These are phyloP conservation scores for Sparidentex hasta DNA, from an alignment of 2,797 vertebrate genomes.

Conservation along the genomic window DNA sequence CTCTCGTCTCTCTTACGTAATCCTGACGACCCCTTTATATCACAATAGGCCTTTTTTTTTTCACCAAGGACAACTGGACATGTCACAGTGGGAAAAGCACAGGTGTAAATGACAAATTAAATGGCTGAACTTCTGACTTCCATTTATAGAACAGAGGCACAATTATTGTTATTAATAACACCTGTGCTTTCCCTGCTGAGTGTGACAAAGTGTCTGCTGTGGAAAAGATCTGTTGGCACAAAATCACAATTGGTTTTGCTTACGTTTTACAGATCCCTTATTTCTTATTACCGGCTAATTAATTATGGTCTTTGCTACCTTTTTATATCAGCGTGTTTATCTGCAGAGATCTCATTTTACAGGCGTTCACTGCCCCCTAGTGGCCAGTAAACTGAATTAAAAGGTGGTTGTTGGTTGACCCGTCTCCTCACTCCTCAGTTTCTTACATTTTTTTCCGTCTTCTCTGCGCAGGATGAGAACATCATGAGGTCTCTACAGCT, in stretches of 20 bases:
- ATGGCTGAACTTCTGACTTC: background rate
- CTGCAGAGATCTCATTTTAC: conserved; percentile 27
- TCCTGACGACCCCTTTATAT: background rate
- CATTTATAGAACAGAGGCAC: background rate
- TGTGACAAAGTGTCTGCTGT: background rate
- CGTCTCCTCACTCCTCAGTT: conserved; percentile 28
- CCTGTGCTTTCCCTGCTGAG: background rate
- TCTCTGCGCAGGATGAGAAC: conserved; percentile 93
- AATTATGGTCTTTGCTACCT: conserved; percentile 43
- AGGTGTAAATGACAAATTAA: background rate
- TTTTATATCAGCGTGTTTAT: conserved; percentile 32
- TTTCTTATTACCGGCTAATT: conserved; percentile 25
- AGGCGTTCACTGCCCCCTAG: conserved; percentile 65
- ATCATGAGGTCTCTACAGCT: conserved; percentile 99
- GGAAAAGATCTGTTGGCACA: background rate
- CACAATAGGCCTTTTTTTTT: background rate
- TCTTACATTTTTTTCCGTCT: conserved; percentile 32
- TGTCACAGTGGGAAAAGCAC: background rate
- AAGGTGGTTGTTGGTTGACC: conserved; percentile 34
- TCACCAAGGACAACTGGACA: background rate
- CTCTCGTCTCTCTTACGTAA: background rate
- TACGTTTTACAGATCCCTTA: background rate
- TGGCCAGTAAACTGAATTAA: conserved; percentile 61
- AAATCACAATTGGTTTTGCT: conserved; percentile 9
- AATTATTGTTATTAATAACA: background rate